Conservation (phyloP, 2,797 vertebrate genomes). For the Dallia pectoralis region DNA sequence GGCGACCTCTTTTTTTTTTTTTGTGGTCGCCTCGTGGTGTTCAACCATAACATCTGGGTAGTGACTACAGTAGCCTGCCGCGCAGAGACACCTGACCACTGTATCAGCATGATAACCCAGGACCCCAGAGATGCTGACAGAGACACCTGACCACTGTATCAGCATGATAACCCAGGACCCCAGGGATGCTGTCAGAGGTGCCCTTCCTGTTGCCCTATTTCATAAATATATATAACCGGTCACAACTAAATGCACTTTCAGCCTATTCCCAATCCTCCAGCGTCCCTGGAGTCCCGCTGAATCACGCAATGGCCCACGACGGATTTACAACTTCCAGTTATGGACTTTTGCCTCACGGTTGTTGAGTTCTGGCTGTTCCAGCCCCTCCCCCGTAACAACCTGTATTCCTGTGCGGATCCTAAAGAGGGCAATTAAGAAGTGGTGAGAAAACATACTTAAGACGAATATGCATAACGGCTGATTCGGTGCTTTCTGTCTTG, state of each 20-base stretch:
- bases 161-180: conserved; percentile 3
- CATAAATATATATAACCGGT: not conserved
- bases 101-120: not conserved
- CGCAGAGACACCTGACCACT: conserved; percentile 13
- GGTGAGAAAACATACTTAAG: conserved; percentile 38
- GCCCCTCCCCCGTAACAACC: conserved; percentile 21
- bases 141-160: not conserved
- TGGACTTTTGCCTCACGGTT: conserved; percentile 17
- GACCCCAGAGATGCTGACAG: not conserved
- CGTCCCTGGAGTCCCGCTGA: not conserved
- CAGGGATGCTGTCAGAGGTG: not conserved
- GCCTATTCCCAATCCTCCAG: not conserved
- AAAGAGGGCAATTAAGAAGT: conserved; percentile 14
- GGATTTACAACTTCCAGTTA: not conserved
- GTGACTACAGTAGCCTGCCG: conserved; percentile 2
- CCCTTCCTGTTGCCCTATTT: not conserved
- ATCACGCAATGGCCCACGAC: not conserved
- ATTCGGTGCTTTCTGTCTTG: conserved; percentile 40
- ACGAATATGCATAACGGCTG: conserved; percentile 47
- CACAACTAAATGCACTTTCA: not conserved
- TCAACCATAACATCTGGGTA: conserved; percentile 4
- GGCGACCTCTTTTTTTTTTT: conserved; percentile 16
- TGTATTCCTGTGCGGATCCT: conserved; percentile 20
- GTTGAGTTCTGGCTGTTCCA: conserved; percentile 17
- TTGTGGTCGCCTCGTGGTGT: conserved; percentile 20